Percentiles rank a stretch among this genome's conserved stretches.
These are phyloP conservation scores for Melanotaenia parkinsoni DNA, from an alignment of 2,797 vertebrate species.

Conservation along the genomic window DNA sequence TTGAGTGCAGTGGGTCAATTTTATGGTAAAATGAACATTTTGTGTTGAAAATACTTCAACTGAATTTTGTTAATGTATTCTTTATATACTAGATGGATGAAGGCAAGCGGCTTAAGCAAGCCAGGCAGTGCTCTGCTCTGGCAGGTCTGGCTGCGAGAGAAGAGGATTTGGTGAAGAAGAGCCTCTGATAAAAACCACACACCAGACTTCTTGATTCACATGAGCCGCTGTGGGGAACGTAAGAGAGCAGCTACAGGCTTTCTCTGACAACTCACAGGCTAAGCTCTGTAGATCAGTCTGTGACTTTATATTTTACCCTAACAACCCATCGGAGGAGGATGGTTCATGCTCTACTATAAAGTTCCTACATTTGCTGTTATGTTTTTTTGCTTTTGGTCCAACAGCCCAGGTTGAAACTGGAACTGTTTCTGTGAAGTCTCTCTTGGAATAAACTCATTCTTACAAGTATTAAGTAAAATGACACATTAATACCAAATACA, in stretches of 20 bases:
- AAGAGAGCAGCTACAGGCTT: not conserved
- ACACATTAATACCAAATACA: no score
- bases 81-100: conserved; percentile 44
- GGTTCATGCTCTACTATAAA: not conserved
- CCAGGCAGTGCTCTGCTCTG: conserved; percentile 36
- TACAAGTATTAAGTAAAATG: no score
- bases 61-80: conserved; percentile 67
- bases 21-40: conserved; percentile 29
- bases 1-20: conserved; percentile 31
- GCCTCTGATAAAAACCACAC: conserved; percentile 35
- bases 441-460: not conserved
- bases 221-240: conserved; percentile 28
- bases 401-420: not conserved
- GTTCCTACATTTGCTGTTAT: not conserved
- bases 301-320: conserved; percentile 20
- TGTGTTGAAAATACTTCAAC: conserved; percentile 38
- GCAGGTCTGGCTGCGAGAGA: conserved; percentile 48
- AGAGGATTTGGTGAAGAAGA: conserved; percentile 59
- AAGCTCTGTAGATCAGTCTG: conserved; percentile 19
- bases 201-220: conserved; percentile 32
- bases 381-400: not conserved
- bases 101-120: conserved; percentile 54
- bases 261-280: conserved; percentile 20
- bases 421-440: not conserved
- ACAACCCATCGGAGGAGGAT: conserved; percentile 13